Base-by-base conservation (phyloP, 2,888 invertebrate genomes). In the Hermodice carunculata region DNA sequence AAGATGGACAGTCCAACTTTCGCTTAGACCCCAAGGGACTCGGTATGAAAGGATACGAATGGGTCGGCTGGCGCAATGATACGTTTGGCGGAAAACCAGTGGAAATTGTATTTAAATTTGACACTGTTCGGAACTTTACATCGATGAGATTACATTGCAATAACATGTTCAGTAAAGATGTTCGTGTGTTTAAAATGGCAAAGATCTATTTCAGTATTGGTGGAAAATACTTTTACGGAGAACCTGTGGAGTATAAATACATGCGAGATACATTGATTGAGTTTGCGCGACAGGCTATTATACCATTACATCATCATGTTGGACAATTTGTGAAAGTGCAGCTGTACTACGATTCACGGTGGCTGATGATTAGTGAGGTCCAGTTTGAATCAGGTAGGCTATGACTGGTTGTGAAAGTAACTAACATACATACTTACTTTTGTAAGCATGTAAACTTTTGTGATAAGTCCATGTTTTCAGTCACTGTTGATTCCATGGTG, bases 351-450 rank as follows among this genome's bases (percentile, higher is more conserved):
- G 92, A 93, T 2, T 90, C 93, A 19, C 89, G 91, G 61, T 96
- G 96, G 95, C 91, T 96, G 76, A 91, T 96, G 87, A 90, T 96
- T 80, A 94, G 94, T 86, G 96, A 96, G 87, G 89, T 96, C 70
- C 91, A 92, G 62, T 96, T 96, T 85, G 92, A 92, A 77, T 95
- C 95, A 77, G 91, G 94, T 94, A 61, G 70, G 78, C n/a, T n/a
- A n/a, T n/a, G n/a, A n/a, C n/a, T n/a, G n/a, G n/a, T n/a, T n/a
- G n/a, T n/a, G n/a, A n/a, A n/a, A n/a, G n/a, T n/a, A n/a, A n/a
- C n/a, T n/a, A n/a, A n/a, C n/a, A n/a, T n/a, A n/a, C n/a, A n/a
- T n/a, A n/a, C n/a, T n/a, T n/a, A n/a, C n/a, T n/a, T n/a, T n/a
- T n/a, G n/a, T n/a, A n/a, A n/a, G n/a, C n/a, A n/a, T n/a, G n/a